Evolutionary conservation across 2,797 vertebrate genomes (phyloP).

Genomic region (Spondyliosoma cantharus): DNA sequence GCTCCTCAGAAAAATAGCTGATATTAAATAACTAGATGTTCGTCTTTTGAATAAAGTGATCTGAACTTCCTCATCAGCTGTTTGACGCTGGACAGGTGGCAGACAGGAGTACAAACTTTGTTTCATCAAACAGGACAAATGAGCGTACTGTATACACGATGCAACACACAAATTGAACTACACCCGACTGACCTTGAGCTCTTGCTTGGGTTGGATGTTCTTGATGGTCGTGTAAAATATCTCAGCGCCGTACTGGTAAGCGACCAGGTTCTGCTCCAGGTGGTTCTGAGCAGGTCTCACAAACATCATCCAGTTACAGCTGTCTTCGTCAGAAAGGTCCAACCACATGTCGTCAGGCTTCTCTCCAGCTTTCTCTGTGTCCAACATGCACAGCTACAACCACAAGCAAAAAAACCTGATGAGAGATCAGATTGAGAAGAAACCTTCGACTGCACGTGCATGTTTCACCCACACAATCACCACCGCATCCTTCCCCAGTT

Average conservation of each 20-base stretch:
- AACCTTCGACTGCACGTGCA: not conserved
- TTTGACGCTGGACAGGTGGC: not conserved
- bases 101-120: too few species aligned
- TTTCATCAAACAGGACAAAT: not conserved
- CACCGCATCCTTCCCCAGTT: not conserved
- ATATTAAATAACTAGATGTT: not conserved
- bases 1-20: not conserved
- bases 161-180: not conserved
- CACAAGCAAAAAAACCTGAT: not conserved
- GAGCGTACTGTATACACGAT: not conserved
- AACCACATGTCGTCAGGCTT: slow-evolving; percentile 92
- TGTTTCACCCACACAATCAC: not conserved
- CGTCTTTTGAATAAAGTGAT: not conserved
- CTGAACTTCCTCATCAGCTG: not conserved
- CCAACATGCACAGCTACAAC: slow-evolving; percentile 83
- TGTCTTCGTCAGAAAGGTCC: slow-evolving; percentile 94
- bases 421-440: not conserved
- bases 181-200: slow-evolving; percentile 89
- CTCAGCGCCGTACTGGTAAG: slow-evolving; percentile 96
- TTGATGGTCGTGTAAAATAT: slow-evolving; percentile 99
- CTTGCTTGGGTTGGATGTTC: slow-evolving; percentile 97
- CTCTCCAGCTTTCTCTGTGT: slow-evolving; percentile 89
- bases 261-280: slow-evolving; percentile 97
- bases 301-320: slow-evolving; percentile 99
- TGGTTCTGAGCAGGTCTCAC: slow-evolving; percentile 98